Conservation (phyloP, 2,888 invertebrate genomes). For the Hoplodrina ambigua region DNA sequence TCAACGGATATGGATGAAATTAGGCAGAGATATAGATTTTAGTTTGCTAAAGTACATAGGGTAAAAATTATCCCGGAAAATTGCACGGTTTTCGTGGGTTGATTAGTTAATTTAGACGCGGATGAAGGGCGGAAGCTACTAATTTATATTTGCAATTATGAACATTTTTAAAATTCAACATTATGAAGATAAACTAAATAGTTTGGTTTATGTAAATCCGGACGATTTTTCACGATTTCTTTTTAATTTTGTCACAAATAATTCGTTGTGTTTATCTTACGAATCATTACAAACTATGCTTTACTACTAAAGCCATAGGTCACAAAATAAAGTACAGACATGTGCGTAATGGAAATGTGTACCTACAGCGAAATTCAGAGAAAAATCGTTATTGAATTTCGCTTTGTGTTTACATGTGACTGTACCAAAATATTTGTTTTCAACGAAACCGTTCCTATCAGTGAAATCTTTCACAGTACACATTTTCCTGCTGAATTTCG, state of each 20-base stretch:
- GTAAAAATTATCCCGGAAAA: no score
- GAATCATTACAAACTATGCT: background rate
- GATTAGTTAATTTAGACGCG: no score
- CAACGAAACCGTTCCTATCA: slow-evolving; percentile 10
- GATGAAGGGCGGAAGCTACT: no score
- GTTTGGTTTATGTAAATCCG: background rate
- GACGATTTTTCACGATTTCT: background rate
- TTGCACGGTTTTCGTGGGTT: no score
- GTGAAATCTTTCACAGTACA: slow-evolving; percentile 27
- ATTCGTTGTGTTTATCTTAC: background rate
- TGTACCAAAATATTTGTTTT: slow-evolving; percentile 40
- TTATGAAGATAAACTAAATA: background rate
- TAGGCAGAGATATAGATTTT: no score
- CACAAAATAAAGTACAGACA: background rate
- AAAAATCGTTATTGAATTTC: slow-evolving; percentile 37
- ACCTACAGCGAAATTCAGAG: background rate
- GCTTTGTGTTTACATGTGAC: slow-evolving; percentile 31
- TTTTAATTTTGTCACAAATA: background rate
- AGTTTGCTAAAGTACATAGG: no score
- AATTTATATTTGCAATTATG: background rate
- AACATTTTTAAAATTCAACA: background rate
- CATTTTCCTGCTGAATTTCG: slow-evolving; percentile 23
- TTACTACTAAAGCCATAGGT: background rate
- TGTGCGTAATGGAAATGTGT: slow-evolving; percentile 6
- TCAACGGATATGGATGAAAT: no score